Conservation (phyloP, 2,888 invertebrate species). For the Gisinianus flammeolus region DNA sequence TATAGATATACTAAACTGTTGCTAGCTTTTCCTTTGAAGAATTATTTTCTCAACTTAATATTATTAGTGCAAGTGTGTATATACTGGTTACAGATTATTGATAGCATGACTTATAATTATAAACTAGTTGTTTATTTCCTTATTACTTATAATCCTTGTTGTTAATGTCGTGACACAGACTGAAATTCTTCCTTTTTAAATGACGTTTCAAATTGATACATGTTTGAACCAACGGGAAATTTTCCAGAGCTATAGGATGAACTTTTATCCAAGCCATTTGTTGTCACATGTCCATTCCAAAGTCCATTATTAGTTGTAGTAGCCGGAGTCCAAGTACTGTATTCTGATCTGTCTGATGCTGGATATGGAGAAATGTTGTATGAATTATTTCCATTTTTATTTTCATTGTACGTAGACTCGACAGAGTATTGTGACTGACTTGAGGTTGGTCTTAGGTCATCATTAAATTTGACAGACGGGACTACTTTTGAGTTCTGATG, state of each 20-base stretch:
- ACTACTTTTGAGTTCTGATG: neutral
- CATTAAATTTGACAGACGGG: slow-evolving; percentile 25
- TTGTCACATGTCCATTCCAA: neutral
- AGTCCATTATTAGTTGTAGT: slow-evolving; percentile 19
- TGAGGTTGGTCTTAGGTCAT: slow-evolving; percentile 34
- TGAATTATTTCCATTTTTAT: slow-evolving; percentile 5
- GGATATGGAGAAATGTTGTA: slow-evolving; percentile 31
- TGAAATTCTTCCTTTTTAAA: slow-evolving; percentile 41
- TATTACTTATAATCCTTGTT: neutral
- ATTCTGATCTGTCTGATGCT: slow-evolving; percentile 31
- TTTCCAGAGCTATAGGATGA: slow-evolving; percentile 10
- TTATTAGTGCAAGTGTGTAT: no score
- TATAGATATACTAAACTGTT: no score
- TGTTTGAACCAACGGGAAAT: slow-evolving; percentile 37
- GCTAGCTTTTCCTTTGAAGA: no score
- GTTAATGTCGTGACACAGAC: slow-evolving; percentile 35
- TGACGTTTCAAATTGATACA: slow-evolving; percentile 35
- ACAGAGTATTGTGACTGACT: slow-evolving; percentile 40
- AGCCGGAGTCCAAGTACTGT: slow-evolving; percentile 30
- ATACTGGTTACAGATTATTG: no score
- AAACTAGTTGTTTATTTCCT: no score
- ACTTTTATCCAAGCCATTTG: neutral
- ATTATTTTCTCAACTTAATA: no score
- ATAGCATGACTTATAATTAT: no score
- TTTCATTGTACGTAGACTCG: slow-evolving; percentile 34